Evolutionary conservation across 2,113 vertebrate species (phyloP), one percentile per base, ranked within the genome.

Genomic region (Paedocypris sp.): DNA sequence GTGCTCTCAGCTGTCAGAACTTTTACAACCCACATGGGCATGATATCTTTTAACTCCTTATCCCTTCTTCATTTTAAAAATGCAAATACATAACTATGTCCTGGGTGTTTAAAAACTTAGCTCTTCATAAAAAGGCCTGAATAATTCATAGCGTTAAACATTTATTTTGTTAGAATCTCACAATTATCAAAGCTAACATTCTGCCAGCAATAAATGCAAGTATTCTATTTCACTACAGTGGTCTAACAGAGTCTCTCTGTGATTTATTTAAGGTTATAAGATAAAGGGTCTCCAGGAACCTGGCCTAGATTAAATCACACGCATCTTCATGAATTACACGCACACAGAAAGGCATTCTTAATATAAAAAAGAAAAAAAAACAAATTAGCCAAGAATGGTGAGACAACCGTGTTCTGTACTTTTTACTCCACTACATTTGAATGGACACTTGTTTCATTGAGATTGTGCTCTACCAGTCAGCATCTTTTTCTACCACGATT

Each of bases 131-230:
- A 70, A 68, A 70, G 29, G 48, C 35, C 51, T 82, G 62, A 76
- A 74, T 80, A 69, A 77, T 81, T 78, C 56, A 76, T 61, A 42
- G 41, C 62, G 71, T 80, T 71, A 75, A 81, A 80, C 71, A 79
- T 82, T 79, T 78, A 74, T 75, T 79, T 74, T 73, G 47, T 64
- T 67, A 66, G 71, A 78, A 76, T 70, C 68, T 75, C 62, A 67
- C 47, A 75, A n/a, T 68, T 69, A 77, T 74, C 62, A 70, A 72
- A 64, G 51, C 31, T 11, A 59, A 48, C 60, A 60, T 60, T 63
- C 67, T 66, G 64, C 47, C 68, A 71, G 71, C 60, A 77, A 70
- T 65, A 73, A 69, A 77, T 68, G 69, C 69, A 69, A 61, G 42
- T 58, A 72, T 52, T n/a, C 33, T 26, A 39, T 47, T 13, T 26